A percentile compares a stretch with the other conserved stretches of the same genome.
Conservation (phyloP, 2,888 invertebrate genomes). For the Diarsia dahlii region DNA sequence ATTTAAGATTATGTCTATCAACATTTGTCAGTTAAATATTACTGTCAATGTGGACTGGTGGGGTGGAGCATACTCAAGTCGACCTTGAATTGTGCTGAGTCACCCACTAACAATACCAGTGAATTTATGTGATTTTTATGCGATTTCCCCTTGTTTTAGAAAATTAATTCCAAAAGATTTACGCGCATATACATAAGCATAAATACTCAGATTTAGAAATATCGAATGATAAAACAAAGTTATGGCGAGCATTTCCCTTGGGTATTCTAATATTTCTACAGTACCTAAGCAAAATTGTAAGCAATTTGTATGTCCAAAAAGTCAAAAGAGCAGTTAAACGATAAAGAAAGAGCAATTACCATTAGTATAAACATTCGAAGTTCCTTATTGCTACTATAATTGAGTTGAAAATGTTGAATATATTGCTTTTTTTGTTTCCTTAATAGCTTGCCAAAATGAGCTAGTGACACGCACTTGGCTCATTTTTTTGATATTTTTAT, state of each 20-base stretch:
- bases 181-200: not conserved
- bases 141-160: not conserved
- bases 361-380: slow-evolving; percentile 26
- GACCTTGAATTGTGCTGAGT: not conserved
- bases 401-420: slow-evolving; percentile 35
- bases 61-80: not conserved
- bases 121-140: not conserved
- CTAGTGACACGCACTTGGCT: slow-evolving; percentile 38
- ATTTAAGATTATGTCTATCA: too few species aligned
- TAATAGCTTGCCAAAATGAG: slow-evolving; percentile 26
- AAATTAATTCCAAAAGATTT: not conserved
- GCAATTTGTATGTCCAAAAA: slow-evolving; percentile 5
- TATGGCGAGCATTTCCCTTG: not conserved
- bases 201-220: not conserved
- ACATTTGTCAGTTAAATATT: not conserved
- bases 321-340: slow-evolving; percentile 26
- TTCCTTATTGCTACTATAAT: slow-evolving; percentile 10
- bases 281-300: not conserved
- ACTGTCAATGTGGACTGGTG: not conserved
- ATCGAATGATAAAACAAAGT: not conserved
- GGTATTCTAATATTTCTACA: not conserved
- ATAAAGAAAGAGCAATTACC: slow-evolving; percentile 22
- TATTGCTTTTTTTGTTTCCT: slow-evolving; percentile 26
- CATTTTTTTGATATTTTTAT: slow-evolving; percentile 29
- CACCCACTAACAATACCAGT: not conserved